These are phyloP conservation scores for Myotis vivesi DNA, from an alignment of 2,797 vertebrate species.

Conservation along the genomic window DNA sequence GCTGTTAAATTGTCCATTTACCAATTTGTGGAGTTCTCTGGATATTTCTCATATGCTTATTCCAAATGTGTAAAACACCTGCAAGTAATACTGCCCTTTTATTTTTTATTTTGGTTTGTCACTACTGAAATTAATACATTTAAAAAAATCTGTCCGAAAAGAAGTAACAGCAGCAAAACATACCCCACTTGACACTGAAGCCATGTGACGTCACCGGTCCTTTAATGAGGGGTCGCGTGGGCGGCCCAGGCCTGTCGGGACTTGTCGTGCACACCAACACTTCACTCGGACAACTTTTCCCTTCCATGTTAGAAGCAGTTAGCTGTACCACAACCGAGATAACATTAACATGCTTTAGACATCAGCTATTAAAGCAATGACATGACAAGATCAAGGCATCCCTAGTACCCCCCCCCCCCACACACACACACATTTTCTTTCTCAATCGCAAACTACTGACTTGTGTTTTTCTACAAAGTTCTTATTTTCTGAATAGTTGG, in stretches of 20 bases:
- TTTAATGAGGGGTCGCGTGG: constrained; percentile 89
- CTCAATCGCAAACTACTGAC: neutral
- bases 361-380: neutral
- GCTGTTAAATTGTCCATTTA: neutral
- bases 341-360: neutral
- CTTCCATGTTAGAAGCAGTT: constrained; percentile 94
- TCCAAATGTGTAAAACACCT: neutral
- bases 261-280: constrained; percentile 96
- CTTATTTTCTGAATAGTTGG: neutral
- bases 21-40: neutral
- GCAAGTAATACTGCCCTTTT: neutral
- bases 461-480: neutral
- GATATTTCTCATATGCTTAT: neutral
- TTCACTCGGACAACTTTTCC: constrained; percentile 95
- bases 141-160: neutral
- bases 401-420: neutral
- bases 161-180: constrained; percentile 10
- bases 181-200: constrained; percentile 97
- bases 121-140: neutral
- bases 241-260: constrained; percentile 95
- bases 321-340: constrained; percentile 86
- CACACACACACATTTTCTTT: neutral
- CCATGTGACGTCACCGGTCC: constrained; percentile 88
- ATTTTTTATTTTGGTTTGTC: neutral
- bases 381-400: neutral